Evolutionary conservation across 2,888 invertebrate species (phyloP), one percentile per base, ranked within the genome.

Genomic region (Allophyes oxyacanthae): DNA sequence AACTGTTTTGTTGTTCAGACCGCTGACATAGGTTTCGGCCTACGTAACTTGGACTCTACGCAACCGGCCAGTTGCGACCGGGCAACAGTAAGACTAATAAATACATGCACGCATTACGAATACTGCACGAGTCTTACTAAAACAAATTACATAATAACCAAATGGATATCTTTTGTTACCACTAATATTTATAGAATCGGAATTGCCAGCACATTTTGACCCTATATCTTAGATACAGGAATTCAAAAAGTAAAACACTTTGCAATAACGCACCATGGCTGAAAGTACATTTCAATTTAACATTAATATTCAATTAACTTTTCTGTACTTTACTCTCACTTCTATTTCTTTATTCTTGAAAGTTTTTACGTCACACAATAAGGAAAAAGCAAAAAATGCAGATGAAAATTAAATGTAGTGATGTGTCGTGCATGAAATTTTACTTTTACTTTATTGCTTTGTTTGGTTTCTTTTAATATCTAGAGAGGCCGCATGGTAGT

Each of bases 401-500:
- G 9, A 46, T 28, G 10, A 50, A 54, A 30, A 37, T 38, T 46
- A 11, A 42, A 66, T 62, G 60, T 64, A 69, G 56, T 66, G 20
- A 62, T 52, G 32, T 52, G 42, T 51, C 48, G 56, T 87, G 91
- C 91, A 92, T 92, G 90, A 86, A 72, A 81, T 81, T 28, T 82
- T 87, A 85, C 82, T 87, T 66, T 70, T 84, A 85, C 84, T 83
- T 85, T 87, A 85, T 84, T 78, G 87, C 85, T 88, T 91, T 91
- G 80, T 83, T 89, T 92, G 86, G 81, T 89, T 89, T 82, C 81
- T 79, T 84, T 85, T 83, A 78, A 84, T 80, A 78, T 88, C 70
- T 93, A 94, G 94, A 90, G 81, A 72, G 87, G 94, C 92, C 88
- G 94, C 92, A 94, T 94, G 94, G 90, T 94, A 92, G 94, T 94